These are phyloP conservation scores for Rhinoptilus africanus DNA, from an alignment of 2,113 vertebrate species.

Conservation along the genomic window DNA sequence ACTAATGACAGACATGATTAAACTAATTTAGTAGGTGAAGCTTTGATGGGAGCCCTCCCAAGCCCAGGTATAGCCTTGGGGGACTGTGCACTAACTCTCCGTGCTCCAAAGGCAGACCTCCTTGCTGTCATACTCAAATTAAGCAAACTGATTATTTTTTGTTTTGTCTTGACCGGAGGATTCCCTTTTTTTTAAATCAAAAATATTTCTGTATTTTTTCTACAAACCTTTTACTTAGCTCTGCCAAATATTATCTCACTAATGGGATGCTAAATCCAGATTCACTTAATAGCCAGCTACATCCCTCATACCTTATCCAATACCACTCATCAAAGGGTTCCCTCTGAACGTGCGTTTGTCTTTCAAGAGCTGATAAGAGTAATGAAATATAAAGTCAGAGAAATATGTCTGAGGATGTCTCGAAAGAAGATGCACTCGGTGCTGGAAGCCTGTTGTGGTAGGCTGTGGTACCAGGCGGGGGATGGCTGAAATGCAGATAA, in stretches of 20 bases:
- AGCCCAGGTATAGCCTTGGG: neutral
- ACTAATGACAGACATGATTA: constrained; percentile 6
- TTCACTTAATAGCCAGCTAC: neutral
- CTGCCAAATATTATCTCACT: neutral
- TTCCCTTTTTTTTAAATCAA: neutral
- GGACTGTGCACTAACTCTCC: neutral
- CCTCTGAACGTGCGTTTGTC: neutral
- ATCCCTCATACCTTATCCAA: neutral
- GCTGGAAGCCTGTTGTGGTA: neutral
- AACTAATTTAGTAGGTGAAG: constrained; percentile 10
- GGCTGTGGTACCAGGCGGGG: rapidly evolving
- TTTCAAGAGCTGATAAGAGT: neutral
- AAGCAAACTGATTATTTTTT: neutral
- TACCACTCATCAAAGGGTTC: neutral
- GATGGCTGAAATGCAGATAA: too few species aligned
- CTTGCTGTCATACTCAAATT: neutral
- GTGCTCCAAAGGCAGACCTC: neutral
- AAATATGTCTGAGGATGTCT: neutral
- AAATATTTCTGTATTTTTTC: neutral
- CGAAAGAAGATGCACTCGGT: neutral
- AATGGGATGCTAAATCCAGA: neutral
- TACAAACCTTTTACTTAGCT: neutral
- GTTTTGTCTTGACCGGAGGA: neutral
- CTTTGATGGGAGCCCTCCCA: neutral
- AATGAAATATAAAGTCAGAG: neutral